A percentile compares a stretch with the other conserved stretches of the same genome.
Conservation (phyloP, 2,113 vertebrate species). For the Oryzias celebensis region DNA sequence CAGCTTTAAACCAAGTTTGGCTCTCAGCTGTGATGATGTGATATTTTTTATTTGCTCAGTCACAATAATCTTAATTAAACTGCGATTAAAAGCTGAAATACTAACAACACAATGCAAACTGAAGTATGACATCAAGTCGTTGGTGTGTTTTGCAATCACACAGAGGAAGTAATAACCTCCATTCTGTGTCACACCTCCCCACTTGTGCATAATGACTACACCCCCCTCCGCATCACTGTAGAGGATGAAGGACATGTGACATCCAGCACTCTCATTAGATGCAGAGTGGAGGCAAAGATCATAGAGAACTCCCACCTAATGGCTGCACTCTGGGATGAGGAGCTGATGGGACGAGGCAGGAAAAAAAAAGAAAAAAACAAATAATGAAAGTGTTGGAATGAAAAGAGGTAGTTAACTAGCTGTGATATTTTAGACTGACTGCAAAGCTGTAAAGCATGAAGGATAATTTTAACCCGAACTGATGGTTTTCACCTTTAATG, state of each 20-base stretch:
- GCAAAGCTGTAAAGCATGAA: constrained; percentile 30
- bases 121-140: constrained; percentile 7
- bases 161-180: constrained; percentile 42
- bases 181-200: constrained; percentile 37
- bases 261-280: constrained; percentile 53
- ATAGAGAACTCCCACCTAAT: constrained; percentile 52
- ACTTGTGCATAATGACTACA: constrained; percentile 51
- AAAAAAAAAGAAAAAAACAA: constrained; percentile 12
- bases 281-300: constrained; percentile 60
- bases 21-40: neutral
- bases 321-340: constrained; percentile 34
- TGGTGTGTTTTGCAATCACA: constrained; percentile 30
- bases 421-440: constrained; percentile 18
- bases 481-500: constrained; percentile 1
- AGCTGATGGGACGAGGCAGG: constrained; percentile 23
- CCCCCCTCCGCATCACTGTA: constrained; percentile 24
- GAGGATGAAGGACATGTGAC: constrained; percentile 44
- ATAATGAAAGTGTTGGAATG: constrained; percentile 43
- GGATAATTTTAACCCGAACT: constrained; percentile 12
- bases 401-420: constrained; percentile 34
- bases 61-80: constrained; percentile 20
- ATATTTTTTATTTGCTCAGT: constrained; percentile 1
- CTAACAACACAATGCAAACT: constrained; percentile 23
- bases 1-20: too few species aligned
- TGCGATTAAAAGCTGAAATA: constrained; percentile 8